phyloP scores from a whole-genome alignment of 2,113 vertebrate genomes.

The Murina feae region DNA sequence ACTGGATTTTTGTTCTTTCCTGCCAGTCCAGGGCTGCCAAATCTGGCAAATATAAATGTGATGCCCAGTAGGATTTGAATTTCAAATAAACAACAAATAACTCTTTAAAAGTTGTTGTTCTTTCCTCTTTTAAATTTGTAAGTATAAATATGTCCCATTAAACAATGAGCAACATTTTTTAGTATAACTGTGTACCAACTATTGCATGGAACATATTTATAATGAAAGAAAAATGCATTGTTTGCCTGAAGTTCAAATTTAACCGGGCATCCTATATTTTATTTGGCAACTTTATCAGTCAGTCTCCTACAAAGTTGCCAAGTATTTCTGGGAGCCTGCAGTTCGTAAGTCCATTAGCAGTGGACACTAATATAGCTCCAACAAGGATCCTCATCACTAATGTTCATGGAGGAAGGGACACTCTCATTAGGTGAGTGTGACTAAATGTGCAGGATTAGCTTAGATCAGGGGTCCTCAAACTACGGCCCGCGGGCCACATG shows the following conservation, averaged over 20 bases:
- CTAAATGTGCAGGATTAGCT: neutral
- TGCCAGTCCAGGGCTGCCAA: neutral
- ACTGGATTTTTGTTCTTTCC: neutral
- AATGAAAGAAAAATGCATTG: neutral
- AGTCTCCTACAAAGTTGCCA: neutral
- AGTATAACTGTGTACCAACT: neutral
- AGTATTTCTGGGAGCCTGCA: neutral
- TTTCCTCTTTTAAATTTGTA: neutral
- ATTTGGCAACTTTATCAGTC: neutral
- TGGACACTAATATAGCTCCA: neutral
- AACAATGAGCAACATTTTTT: neutral
- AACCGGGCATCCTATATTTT: neutral
- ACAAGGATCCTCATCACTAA: neutral
- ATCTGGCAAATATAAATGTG: slow-evolving; percentile 22
- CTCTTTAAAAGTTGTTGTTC: neutral
- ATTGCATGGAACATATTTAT: neutral
- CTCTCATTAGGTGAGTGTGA: neutral
- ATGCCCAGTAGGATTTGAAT: neutral
- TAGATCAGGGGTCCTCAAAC: too few relatives aligned
- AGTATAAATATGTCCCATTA: slow-evolving; percentile 2
- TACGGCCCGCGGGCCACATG: too few relatives aligned
- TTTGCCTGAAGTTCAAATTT: slow-evolving; percentile 28
- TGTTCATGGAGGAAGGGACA: neutral
- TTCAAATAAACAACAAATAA: slow-evolving; percentile 9
- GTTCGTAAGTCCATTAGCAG: neutral